Conservation (phyloP, 2,888 invertebrate species). For the Tolmerus cingulatus region DNA sequence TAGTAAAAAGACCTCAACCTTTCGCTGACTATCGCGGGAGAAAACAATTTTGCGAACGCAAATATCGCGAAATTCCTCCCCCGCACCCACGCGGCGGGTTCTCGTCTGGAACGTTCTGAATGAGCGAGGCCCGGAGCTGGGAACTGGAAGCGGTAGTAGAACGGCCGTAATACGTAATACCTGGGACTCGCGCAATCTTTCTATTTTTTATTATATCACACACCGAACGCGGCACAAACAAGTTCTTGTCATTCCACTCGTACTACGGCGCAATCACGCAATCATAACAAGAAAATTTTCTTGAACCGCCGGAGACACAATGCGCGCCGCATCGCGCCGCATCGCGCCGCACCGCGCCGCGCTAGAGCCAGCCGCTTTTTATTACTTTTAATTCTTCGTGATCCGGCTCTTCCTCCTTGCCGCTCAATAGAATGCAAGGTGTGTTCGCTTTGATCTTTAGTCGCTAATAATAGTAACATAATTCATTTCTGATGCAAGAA, state of each 20-base stretch:
- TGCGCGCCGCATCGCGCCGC: neutral
- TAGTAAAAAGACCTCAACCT: neutral
- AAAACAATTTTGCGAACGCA: neutral
- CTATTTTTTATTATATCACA: neutral
- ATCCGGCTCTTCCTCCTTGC: neutral
- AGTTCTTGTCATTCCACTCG: slow-evolving; percentile 8
- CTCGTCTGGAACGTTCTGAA: neutral
- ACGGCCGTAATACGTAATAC: neutral
- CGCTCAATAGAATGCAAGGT: slow-evolving; percentile 11
- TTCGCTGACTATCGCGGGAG: neutral
- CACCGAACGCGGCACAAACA: neutral
- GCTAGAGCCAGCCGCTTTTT: neutral
- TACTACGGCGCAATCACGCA: slow-evolving; percentile 4
- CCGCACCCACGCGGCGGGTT: neutral
- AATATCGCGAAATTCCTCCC: neutral
- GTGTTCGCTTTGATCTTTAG: slow-evolving; percentile 22
- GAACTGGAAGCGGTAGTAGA: neutral
- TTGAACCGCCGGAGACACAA: neutral
- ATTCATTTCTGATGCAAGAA: slow-evolving; percentile 22
- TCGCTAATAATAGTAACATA: slow-evolving; percentile 23
- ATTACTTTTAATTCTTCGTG: neutral
- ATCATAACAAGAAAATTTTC: neutral
- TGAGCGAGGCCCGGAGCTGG: neutral
- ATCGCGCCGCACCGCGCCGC: neutral
- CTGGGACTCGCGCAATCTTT: neutral